A percentile compares a stretch with the other conserved stretches of the same genome.
Conservation (phyloP, 1,140 invertebrate genomes). For the Aphelenchoides fujianensis region DNA sequence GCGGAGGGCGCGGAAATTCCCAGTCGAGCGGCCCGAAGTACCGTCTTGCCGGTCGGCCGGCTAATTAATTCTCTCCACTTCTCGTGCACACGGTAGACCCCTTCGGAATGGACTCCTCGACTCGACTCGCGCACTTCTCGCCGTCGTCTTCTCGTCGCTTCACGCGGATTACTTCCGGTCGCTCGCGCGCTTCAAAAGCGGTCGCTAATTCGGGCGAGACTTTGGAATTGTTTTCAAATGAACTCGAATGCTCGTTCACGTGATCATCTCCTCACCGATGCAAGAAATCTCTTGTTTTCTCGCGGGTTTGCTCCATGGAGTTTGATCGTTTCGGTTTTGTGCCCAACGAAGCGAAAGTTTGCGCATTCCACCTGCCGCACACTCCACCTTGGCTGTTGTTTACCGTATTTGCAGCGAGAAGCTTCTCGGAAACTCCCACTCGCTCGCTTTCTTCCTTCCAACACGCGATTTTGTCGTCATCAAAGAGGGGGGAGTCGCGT, state of each 20-base stretch:
- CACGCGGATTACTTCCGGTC: not conserved
- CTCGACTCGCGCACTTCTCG: too few species aligned
- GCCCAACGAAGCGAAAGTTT: too few species aligned
- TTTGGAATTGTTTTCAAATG: not conserved
- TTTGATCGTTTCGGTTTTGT: not conserved
- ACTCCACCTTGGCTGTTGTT: not conserved
- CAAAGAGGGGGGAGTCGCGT: not conserved
- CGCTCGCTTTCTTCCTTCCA: not conserved
- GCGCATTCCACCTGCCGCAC: not conserved
- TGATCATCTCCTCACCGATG: not conserved
- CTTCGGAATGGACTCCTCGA: not conserved
- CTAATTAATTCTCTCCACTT: constrained; percentile 6
- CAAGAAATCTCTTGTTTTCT: not conserved
- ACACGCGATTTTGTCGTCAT: constrained; percentile 1
- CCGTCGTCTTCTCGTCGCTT: too few species aligned
- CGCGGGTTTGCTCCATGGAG: not conserved
- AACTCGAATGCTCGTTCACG: not conserved
- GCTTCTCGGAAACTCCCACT: not conserved
- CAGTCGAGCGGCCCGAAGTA: too few species aligned
- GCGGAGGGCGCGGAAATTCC: too few species aligned
- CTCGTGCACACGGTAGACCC: not conserved
- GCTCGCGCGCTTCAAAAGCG: not conserved
- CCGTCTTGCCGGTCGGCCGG: too few species aligned
- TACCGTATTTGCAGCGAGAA: not conserved
- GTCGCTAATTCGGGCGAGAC: not conserved